Evolutionary conservation across 2,797 vertebrate species (phyloP), one percentile per base, ranked within the genome.

Genomic region (Crocidura indochinensis): DNA sequence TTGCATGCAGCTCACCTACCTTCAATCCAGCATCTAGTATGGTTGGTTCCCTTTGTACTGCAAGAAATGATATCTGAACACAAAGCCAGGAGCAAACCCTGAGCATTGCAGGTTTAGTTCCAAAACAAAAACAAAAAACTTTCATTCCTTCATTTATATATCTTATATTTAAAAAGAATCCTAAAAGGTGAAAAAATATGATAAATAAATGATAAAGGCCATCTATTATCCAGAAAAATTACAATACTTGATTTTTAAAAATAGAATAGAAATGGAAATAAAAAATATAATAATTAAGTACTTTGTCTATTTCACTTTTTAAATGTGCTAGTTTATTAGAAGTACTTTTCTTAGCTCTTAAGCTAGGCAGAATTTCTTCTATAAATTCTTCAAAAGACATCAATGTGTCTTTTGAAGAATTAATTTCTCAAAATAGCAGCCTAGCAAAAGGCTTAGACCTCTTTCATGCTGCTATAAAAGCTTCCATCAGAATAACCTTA

Each of bases 251-350:
- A 38, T 17, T 19, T 14, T 73, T 71, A 2, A 65, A 73, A 89
- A 84, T 80, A 72, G 93, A 91, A 65, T 6, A 62, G 29, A 88
- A 83, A 24, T 86, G 10, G 11, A 87, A 80, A 56, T 38, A 14
- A 12, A 3, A 12, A 78, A 72, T 14, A 76, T 17, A 88, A 81
- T 22, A 64, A 7, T 46, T 44, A 69, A 22, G 49, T 31, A 83
- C 9, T 74, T 1, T 49, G 44, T 69, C 81, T 14, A 84, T 84
- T 53, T 84, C 53, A 6, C 46, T 53, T 73, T 87, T 90, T 51
- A 93, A 88, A 73, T 47, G 4, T 2, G 27, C n/a, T 79, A 44
- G 19, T 24, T 83, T 17, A 46, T 88, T 90, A 82, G 29, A 77
- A 84, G 26, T 17, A 71, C 7, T 83, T 38, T 44, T 44, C 73